phyloP scores from a whole-genome alignment of 2,888 invertebrate genomes.

The Brenthis hecate region DNA sequence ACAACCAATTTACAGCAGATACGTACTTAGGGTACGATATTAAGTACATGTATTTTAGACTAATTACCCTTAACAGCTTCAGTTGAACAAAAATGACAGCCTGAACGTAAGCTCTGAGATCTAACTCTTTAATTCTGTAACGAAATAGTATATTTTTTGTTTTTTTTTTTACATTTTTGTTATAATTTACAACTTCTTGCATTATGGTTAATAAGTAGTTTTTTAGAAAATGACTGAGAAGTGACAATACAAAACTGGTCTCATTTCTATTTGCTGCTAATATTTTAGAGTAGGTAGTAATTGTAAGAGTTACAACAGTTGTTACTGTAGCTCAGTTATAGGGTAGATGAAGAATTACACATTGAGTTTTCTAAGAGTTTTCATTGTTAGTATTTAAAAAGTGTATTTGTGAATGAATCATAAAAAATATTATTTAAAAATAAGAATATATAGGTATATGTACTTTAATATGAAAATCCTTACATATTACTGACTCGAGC shows the following conservation, averaged over 20 bases:
- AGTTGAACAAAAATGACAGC: too few relatives aligned
- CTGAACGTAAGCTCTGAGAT: too few relatives aligned
- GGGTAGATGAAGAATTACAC: slow-evolving; percentile 32
- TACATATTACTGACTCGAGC: slow-evolving; percentile 11
- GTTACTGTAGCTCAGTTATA: slow-evolving; percentile 41
- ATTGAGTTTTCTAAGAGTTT: slow-evolving; percentile 55
- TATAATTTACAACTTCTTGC: background rate
- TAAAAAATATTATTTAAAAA: slow-evolving; percentile 35
- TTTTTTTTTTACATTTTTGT: slow-evolving; percentile 7
- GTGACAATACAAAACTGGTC: slow-evolving; percentile 75
- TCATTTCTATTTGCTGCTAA: slow-evolving; percentile 62
- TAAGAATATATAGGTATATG: slow-evolving; percentile 25
- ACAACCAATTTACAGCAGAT: too few relatives aligned
- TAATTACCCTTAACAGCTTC: too few relatives aligned
- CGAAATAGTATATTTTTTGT: slow-evolving; percentile 10
- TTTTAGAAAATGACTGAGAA: slow-evolving; percentile 70
- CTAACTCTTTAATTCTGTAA: too few relatives aligned
- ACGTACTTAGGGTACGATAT: too few relatives aligned
- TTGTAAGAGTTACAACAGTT: slow-evolving; percentile 50
- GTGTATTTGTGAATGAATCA: slow-evolving; percentile 52
- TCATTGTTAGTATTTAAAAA: slow-evolving; percentile 58
- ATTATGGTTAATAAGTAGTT: slow-evolving; percentile 28
- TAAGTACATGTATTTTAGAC: too few relatives aligned
- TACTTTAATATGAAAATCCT: slow-evolving; percentile 11
- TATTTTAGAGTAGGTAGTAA: slow-evolving; percentile 44